Percentiles rank a stretch among this genome's conserved stretches.
These are phyloP conservation scores for Caenorhabditis drosophilae DNA, from an alignment of 2,888 invertebrate genomes.

Conservation along the genomic window DNA sequence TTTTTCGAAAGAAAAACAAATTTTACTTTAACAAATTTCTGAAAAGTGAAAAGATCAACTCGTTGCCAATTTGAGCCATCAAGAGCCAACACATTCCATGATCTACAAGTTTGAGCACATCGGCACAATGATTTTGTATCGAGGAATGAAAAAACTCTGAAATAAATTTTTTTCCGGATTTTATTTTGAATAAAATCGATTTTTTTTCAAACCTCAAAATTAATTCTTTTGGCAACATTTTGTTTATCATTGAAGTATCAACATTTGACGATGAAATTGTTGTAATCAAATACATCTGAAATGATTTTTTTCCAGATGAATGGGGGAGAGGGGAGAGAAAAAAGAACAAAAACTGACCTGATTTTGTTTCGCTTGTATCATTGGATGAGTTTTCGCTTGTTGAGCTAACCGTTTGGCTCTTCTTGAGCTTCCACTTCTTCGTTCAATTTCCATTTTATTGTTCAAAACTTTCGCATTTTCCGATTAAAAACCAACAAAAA, in stretches of 20 bases:
- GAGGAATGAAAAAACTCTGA: constrained; percentile 87
- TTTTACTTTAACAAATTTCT: constrained; percentile 90
- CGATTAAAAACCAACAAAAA: neutral
- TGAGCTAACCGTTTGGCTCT: constrained; percentile 36
- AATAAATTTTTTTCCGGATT: constrained; percentile 32
- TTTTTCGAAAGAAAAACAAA: too few relatives aligned
- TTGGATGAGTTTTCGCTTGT: constrained; percentile 50
- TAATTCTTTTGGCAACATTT: constrained; percentile 93
- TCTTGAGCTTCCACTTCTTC: constrained; percentile 19
- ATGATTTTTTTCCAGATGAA: constrained; percentile 5
- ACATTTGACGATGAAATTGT: constrained; percentile 43
- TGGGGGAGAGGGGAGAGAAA: too few relatives aligned
- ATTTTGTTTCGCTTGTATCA: constrained; percentile 63
- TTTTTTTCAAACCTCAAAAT: constrained; percentile 76
- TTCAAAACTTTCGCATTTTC: neutral
- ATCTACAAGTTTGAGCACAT: constrained; percentile 72
- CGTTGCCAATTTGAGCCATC: constrained; percentile 99
- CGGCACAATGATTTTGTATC: constrained; percentile 91
- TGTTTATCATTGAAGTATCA: constrained; percentile 77
- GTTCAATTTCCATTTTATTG: constrained; percentile 10
- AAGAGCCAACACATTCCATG: constrained; percentile 95
- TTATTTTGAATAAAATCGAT: constrained; percentile 1
- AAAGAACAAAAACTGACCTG: too few relatives aligned
- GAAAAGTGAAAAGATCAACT: constrained; percentile 97
- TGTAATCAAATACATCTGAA: constrained; percentile 67